Conservation (phyloP, 2,888 invertebrate species). For the Phengaris arion region DNA sequence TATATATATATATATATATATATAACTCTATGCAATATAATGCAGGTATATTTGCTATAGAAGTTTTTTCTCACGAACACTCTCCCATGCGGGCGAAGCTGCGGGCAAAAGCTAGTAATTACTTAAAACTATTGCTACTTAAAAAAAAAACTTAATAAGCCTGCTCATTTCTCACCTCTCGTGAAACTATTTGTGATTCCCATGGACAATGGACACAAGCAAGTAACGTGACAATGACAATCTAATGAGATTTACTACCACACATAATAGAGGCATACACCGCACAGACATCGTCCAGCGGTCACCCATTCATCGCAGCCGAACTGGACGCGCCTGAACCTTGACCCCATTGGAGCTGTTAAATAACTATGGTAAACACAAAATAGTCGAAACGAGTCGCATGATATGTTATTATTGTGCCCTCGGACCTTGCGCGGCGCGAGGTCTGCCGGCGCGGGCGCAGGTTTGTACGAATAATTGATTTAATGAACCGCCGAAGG, state of each 20-base stretch:
- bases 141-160: not conserved
- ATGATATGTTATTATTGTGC: not conserved
- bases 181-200: not conserved
- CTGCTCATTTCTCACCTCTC: not conserved
- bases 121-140: too few species aligned
- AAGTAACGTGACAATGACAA: not conserved
- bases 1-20: too few species aligned
- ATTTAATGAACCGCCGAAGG: too few species aligned
- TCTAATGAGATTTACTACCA: not conserved
- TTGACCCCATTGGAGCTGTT: not conserved
- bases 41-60: too few species aligned
- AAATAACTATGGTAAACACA: not conserved
- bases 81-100: too few species aligned
- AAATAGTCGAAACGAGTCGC: not conserved
- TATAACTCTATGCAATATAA: too few species aligned
- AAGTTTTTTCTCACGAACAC: too few species aligned
- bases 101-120: too few species aligned
- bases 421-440: not conserved
- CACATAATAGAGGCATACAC: not conserved
- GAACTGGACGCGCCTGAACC: not conserved
- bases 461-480: too few species aligned
- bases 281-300: not conserved
- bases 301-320: constrained; percentile 6
- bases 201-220: not conserved
- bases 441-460: not conserved